Conservation (phyloP, 1,140 invertebrate genomes). For the Bombus waltoni region DNA sequence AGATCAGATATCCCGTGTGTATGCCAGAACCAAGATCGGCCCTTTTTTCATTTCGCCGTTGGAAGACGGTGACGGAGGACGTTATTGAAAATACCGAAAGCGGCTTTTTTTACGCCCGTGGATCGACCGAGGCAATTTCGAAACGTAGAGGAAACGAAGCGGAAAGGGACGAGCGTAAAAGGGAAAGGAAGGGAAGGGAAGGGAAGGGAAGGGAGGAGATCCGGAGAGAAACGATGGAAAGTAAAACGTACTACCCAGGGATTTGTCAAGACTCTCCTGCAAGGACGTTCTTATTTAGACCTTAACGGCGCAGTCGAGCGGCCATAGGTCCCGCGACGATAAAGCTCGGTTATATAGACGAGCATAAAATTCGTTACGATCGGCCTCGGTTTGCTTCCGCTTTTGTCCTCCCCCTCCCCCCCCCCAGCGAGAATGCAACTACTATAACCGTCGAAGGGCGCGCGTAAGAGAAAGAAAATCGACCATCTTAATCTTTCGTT, state of each 20-base stretch:
- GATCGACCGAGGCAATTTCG: conserved; percentile 34
- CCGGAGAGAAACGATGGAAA: conserved; percentile 23
- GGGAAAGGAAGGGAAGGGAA: neutral
- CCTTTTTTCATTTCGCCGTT: no score
- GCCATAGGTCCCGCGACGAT: conserved; percentile 74
- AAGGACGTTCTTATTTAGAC: conserved; percentile 77
- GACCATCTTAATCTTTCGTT: neutral
- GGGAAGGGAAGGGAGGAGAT: neutral
- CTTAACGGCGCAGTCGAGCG: conserved; percentile 70
- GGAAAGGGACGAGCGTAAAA: neutral
- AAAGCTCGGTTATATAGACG: conserved; percentile 74
- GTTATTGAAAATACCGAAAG: conserved; percentile 52
- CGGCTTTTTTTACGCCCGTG: conserved; percentile 46
- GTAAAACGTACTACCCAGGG: conserved; percentile 65
- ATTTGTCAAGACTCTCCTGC: conserved; percentile 70
- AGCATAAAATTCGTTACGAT: conserved; percentile 74
- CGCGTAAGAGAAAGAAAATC: neutral
- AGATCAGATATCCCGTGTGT: no score
- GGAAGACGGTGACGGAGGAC: neutral
- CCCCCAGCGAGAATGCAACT: neutral
- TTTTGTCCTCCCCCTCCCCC: conserved; percentile 15
- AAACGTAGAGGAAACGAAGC: conserved; percentile 28
- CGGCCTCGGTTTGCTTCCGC: conserved; percentile 60
- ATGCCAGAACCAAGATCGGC: neutral
- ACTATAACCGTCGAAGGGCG: conserved; percentile 30